phyloP scores from a whole-genome alignment of 2,797 vertebrate species.

The Notoglanidium macrostoma region DNA sequence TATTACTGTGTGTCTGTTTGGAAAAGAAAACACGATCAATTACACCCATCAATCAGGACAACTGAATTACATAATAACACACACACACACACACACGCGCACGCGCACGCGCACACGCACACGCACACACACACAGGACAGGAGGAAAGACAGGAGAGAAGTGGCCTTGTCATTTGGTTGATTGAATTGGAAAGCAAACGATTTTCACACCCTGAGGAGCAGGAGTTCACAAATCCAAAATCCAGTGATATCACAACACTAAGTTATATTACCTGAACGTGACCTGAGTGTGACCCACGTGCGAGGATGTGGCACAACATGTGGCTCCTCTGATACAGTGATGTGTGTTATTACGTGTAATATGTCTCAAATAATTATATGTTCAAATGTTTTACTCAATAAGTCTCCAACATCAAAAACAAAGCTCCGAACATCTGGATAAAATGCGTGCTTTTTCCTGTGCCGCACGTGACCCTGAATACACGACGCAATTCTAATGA shows the following conservation, averaged over 20 bases:
- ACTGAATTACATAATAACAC: neutral
- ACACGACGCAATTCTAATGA: neutral
- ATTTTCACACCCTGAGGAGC: neutral
- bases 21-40: neutral
- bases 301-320: neutral
- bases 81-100: slow-evolving; percentile 10
- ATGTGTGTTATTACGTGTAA: neutral
- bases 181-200: neutral
- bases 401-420: neutral
- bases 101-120: neutral
- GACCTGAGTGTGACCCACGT: neutral
- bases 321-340: neutral
- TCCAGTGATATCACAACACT: neutral
- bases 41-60: neutral
- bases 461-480: neutral
- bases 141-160: neutral
- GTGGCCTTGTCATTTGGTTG: slow-evolving; percentile 7
- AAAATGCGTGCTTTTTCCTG: neutral
- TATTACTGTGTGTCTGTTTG: neutral
- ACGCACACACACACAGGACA: neutral
- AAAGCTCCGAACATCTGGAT: neutral
- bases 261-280: neutral
- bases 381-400: neutral
- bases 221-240: neutral
- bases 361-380: neutral